Evolutionary conservation across 2,888 invertebrate species (phyloP), one percentile per base, ranked within the genome.

Genomic region (Cantharis nigra): DNA sequence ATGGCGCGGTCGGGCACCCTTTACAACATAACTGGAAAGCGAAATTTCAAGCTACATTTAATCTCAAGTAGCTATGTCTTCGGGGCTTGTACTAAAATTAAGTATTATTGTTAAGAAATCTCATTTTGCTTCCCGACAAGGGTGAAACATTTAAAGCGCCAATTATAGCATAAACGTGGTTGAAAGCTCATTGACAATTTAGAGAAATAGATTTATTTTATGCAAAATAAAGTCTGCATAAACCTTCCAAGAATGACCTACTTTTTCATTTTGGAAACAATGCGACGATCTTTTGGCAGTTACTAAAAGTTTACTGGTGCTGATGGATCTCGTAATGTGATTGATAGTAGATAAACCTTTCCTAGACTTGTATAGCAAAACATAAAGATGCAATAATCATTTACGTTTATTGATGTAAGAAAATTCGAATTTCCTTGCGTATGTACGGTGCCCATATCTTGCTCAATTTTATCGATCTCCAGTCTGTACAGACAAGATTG

Each of bases 11-110:
- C 65, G 71, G 30, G 26, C 13, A 67, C 65, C 71, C 64, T 18
- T 71, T 62, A 10, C 28, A 10, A 30, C 28, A 70, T 30, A 65
- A 64, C 71, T 63, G 16, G 64, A 49, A 75, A 30, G 69, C 63
- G 70, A 18, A 65, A 75, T 75, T 75, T 75, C 71, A 75, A 71
- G 75, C 71, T 71, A 71, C 70, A 75, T 75, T 75, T 75, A 75
- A 75, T 71, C 28, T 63, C 23, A 67, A 75, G 71, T 67, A 75
- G 75, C 71, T 64, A 64, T 75, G 71, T 75, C 75, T 75, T 75
- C 70, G 26, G 71, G 71, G 69, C 49, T 23, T 67, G 71, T 23
- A 75, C 64, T 70, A 71, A 75, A 75, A 70, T 70, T 74, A 70
- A 70, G 74, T 63, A 63, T 70, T 62, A 74, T 74, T 74, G 74